These are phyloP conservation scores for Apaloderma vittatum DNA, from an alignment of 2,113 vertebrate species.

Conservation along the genomic window DNA sequence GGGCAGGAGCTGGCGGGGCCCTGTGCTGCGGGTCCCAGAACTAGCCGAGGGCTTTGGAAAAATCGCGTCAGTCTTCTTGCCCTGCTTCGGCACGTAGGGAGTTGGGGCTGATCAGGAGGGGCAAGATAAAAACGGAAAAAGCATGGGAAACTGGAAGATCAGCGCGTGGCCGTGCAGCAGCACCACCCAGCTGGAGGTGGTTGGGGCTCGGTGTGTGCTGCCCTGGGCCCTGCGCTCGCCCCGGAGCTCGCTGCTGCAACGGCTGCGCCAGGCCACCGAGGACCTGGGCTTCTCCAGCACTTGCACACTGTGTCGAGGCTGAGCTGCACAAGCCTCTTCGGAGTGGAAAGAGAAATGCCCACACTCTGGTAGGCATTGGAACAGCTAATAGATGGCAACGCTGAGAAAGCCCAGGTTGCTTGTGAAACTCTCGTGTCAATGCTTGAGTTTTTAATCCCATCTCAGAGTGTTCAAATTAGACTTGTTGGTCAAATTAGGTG, in stretches of 20 bases:
- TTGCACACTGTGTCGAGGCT: background rate
- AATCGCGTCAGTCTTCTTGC: background rate
- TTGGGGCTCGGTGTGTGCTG: fast-evolving
- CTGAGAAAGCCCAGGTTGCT: background rate
- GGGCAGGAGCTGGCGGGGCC: slow-evolving; percentile 19
- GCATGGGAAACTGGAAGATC: background rate
- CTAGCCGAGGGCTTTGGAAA: slow-evolving; percentile 59
- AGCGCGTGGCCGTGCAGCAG: fast-evolving
- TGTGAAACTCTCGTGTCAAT: background rate
- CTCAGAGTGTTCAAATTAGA: background rate
- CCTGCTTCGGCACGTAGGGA: background rate
- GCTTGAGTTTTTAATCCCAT: background rate
- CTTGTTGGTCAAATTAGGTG: background rate
- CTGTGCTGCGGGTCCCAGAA: background rate
- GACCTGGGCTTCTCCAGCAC: background rate
- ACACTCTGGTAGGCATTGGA: background rate
- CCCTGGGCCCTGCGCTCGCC: fast-evolving
- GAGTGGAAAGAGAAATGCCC: background rate
- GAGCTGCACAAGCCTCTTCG: background rate
- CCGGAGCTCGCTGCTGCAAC: background rate
- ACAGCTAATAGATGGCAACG: background rate
- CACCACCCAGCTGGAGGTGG: background rate
- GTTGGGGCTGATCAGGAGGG: background rate
- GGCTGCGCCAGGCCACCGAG: fast-evolving
- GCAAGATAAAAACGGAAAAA: background rate